Base-by-base conservation (phyloP, 2,888 invertebrate genomes). In the Erynnis tages region DNA sequence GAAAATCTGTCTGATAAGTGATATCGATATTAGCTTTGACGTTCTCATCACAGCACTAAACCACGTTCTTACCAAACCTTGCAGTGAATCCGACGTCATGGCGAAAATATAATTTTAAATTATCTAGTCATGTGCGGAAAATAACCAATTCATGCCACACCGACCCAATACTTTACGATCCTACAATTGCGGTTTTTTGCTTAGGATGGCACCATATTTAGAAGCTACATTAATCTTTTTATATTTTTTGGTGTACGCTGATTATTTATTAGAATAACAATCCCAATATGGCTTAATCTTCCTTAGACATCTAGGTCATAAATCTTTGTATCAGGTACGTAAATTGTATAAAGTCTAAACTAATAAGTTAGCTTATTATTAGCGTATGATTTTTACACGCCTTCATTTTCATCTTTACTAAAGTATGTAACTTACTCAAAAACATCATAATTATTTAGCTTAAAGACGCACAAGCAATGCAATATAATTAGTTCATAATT, bases 81-180 rank as follows among this genome's bases (percentile, higher is more conserved):
- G 72, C 70, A 69, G 71, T 67, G 69, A 69, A 73, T 44, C 73
- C 71, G 67, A 69, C 69, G 73, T 77, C 76, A 74, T 80, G 73
- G 81, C 80, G 70, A 80, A 84, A 80, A 76, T 70, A 68, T 76
- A 71, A 75, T 76, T 77, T 79, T 76, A 76, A 76, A 76, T 72
- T 69, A 65, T 61, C 70, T 67, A 74, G 76, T 76, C 78, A 77
- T 73, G 67, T 59, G 60, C 65, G 65, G 66, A 57, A 59, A 50
- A 57, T 57, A 58, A 52, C 53, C 35, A 19, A 43, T 35, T 43
- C 50, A 50, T 41, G 10, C 19, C 29, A 21, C 14, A 1, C 7
- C 29, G 41, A 11, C 19, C 19, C 14, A 32, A 14, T 14, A 34
- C 21, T 6, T 13, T 25, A 16, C 14, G 34, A 41, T 17, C 25